Evolutionary conservation across 1,140 invertebrate species (phyloP), one percentile per base, ranked within the genome.

Genomic region (Tetragnatha versicolor): DNA sequence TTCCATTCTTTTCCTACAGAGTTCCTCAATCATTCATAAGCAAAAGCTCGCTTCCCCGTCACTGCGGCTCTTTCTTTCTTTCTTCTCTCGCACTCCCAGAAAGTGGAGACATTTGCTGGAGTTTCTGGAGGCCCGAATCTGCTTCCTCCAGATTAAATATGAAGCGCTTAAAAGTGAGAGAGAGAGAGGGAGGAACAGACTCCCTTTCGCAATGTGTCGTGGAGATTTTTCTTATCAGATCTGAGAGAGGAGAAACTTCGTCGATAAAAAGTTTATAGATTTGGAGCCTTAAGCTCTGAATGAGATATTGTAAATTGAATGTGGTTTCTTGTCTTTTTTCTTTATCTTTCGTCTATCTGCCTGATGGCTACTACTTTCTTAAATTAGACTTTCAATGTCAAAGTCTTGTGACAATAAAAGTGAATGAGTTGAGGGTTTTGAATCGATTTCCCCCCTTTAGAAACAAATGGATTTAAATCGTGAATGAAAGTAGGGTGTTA

Each of bases 21-120:
- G 49, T 55, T 70, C 35, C 55, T 70, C 68, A 70, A 70, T 70
- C 68, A 70, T 70, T 70, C 68, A 70, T 70, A 55, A 20, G 49
- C n/a, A n/a, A 29, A 55, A 45, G 39, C 47, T 20, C 51, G 33
- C 33, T 27, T 55, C 27, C 27, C 39, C 49, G 17, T 55, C 35
- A 49, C 25, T 37, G 47, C 20, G 17, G 7, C 35, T 25, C 10
- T 49, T n/a, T 39, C 25, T 49, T 31, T 20, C 25, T 47, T 55
- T 53, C 68, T 53, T 27, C 39, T 70, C 68, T 22, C 20, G 17
- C 3, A 9, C 49, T 55, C 39, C 68, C n/a, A 55, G 47, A 53
- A 39, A 55, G 49, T 70, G 68, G 20, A 37, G 49, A 55, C 49
- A 70, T 70, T 70, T 70, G 47, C 55, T 55, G 49, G 47, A 37